Base-by-base conservation (phyloP, 2,113 vertebrate genomes). In the Elachura formosa region DNA sequence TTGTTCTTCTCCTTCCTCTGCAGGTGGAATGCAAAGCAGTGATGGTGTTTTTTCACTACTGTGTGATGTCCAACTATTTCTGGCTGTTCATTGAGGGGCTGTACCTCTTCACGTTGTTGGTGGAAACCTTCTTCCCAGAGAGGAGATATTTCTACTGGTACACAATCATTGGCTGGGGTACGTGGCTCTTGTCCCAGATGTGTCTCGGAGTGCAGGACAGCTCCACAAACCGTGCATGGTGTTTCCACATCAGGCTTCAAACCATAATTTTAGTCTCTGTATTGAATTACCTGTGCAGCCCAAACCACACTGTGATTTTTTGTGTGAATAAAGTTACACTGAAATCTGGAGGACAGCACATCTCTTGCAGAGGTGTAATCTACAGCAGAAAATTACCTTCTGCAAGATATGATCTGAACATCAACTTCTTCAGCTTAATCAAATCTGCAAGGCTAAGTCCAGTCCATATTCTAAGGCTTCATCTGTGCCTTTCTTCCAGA, bases 41-140 rank as follows among this genome's bases (percentile, higher is more conserved):
- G 76, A 99, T 99, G 99, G 98, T 99, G 78, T 99, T 99, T 97
- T 99, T 99, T 93, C 99, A 99, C 95, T 99, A 99, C 98, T 99
- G 99, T 2, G 99, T 99, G 45, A 99, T 99, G 98, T 99, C 99
- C 97, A 99, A 99, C 97, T 99, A 99, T 96, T 99, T 99, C 98
- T 99, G 99, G 99, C 98, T 99, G 54, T 99, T 99, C 97, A 99
- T 99, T 10, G 99, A 99, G 82, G 99, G 99, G 16, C 94, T 99
- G 64, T 99, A 99, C 95, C 99, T 99, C 84, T 99, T 99, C 97
- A 99, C 99, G 1, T 96, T 99, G 91, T 69, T 99, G 94, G 99
- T 99, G 81, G 99, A 99, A 93, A 99, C 99, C 24, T 99, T 99
- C 97, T 99, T 99, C 76, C 99, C 99, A 0, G 99, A 99, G 95